These are phyloP conservation scores for Leptopilina myrica DNA, from an alignment of 2,888 invertebrate species.

Conservation along the genomic window DNA sequence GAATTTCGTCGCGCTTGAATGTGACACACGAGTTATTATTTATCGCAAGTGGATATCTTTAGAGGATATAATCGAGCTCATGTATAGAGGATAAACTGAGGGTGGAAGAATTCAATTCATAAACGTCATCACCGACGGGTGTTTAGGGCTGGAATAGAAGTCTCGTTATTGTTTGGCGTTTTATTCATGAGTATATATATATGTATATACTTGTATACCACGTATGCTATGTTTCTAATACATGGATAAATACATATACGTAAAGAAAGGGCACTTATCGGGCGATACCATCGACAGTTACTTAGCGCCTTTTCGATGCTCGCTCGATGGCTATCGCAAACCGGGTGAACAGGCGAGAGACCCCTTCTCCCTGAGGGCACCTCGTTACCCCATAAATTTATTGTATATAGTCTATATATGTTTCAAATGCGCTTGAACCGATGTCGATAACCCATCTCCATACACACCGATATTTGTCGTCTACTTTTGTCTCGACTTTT, in stretches of 20 bases:
- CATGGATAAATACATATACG: slow-evolving; percentile 38
- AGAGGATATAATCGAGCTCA: slow-evolving; percentile 20
- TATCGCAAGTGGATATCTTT: slow-evolving; percentile 33
- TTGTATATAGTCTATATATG: slow-evolving; percentile 59
- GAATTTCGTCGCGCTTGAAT: slow-evolving; percentile 13
- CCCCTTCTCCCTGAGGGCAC: slow-evolving; percentile 58
- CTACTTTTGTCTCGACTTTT: too few species aligned
- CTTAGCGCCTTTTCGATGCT: slow-evolving; percentile 74
- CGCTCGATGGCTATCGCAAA: slow-evolving; percentile 70
- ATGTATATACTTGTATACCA: too few species aligned
- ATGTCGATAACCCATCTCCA: slow-evolving; percentile 39
- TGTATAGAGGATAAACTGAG: slow-evolving; percentile 37
- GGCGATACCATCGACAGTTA: slow-evolving; percentile 72
- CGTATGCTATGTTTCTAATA: slow-evolving; percentile 45
- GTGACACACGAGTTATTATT: not conserved
- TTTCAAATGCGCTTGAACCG: slow-evolving; percentile 46
- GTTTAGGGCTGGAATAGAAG: slow-evolving; percentile 49
- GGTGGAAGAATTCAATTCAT: slow-evolving; percentile 69
- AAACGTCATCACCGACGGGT: slow-evolving; percentile 61
- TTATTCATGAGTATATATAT: slow-evolving; percentile 45
- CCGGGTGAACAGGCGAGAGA: slow-evolving; percentile 53
- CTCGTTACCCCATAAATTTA: slow-evolving; percentile 73
- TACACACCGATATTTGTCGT: not conserved
- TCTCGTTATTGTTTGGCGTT: slow-evolving; percentile 51
- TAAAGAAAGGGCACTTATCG: slow-evolving; percentile 60